Conservation (phyloP, 2,888 invertebrate genomes). For the Sinodicranocentrus sp. region DNA sequence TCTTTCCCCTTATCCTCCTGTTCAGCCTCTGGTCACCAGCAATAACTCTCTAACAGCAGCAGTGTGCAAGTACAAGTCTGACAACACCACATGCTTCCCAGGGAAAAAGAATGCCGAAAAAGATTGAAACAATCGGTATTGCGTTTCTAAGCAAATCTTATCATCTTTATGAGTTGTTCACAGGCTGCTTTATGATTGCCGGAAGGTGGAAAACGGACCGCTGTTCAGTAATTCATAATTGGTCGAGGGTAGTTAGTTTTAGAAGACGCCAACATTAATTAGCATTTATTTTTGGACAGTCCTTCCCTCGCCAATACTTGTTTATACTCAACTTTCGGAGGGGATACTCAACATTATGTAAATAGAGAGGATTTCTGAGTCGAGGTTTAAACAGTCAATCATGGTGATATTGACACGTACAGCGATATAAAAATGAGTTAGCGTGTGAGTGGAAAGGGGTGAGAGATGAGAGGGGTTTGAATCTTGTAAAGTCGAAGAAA, state of each 20-base stretch:
- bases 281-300: constrained; percentile 76
- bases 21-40: constrained; percentile 49
- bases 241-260: constrained; percentile 38
- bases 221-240: constrained; percentile 71
- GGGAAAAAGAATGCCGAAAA: constrained; percentile 29
- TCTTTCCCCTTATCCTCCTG: neutral
- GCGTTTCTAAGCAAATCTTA: constrained; percentile 62
- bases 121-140: constrained; percentile 43
- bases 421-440: too few species aligned
- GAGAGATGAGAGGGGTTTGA: too few species aligned
- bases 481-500: too few species aligned
- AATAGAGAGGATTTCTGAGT: neutral
- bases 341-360: constrained; percentile 8
- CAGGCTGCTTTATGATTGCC: constrained; percentile 53
- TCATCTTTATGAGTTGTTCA: constrained; percentile 33
- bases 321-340: neutral
- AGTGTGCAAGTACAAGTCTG: too few species aligned
- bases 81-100: neutral
- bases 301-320: constrained; percentile 3
- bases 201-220: constrained; percentile 59
- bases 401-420: constrained; percentile 1
- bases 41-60: constrained; percentile 46
- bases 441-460: too few species aligned
- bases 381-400: constrained; percentile 2
- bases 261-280: constrained; percentile 75